Evolutionary conservation across 2,113 vertebrate genomes (phyloP), one percentile per base, ranked within the genome.

Genomic region (Electrona antarctica): DNA sequence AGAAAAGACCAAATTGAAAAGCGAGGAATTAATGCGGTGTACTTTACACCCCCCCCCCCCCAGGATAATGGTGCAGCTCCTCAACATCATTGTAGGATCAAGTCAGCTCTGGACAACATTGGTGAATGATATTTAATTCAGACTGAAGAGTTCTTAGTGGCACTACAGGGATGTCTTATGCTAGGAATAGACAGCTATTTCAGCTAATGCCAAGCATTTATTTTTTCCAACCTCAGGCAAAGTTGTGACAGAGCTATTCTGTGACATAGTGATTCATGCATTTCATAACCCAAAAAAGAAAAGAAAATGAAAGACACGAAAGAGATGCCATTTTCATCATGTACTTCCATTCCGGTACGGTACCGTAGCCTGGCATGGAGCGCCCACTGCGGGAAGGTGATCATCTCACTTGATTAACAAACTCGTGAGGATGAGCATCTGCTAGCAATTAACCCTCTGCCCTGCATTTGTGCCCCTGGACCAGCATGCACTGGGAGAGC

Each of bases 391-490:
- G 33, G 82, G 76, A 81, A 55, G 57, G 69, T 77, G 73, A 84
- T 86, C 56, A 80, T 84, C 85, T 71, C 67, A 74, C 48, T 74
- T 89, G 80, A 90, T 91, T 85, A 89, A 85, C 86, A 84, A 90
- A 91, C 76, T 81, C 78, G 63, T 65, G 54, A 79, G 74, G 73
- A 82, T 69, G 67, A 85, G 84, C 88, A 92, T 89, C 87, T 92
- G 88, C 78, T 78, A 70, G 86, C 78, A 86, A 91, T 92, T 91
- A 88, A 90, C 86, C 88, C 87, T 88, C 68, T 85, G 86, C 77
- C 83, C 79, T 77, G 78, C 74, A 67, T 83, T 72, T 68, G 76
- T 77, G 75, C 74, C 79, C 68, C 58, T 55, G 76, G 77, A 88
- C 69, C 86, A 77, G 78, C 76, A 72, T 74, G 84, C 69, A 74